phyloP scores from a whole-genome alignment of 1,140 invertebrate species.

The Drosophila bocki region DNA sequence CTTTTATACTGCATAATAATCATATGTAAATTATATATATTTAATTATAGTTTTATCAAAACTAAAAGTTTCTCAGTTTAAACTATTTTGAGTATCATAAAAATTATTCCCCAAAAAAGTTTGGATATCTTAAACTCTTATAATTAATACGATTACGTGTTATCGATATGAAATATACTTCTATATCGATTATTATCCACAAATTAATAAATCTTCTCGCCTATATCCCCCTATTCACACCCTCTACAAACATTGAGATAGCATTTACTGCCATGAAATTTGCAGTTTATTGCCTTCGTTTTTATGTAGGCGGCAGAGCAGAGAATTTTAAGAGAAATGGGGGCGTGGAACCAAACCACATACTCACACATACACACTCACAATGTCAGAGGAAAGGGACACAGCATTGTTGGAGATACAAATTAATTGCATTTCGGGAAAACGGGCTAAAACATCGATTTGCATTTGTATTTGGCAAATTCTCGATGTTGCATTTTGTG shows the following conservation, averaged over 20 bases:
- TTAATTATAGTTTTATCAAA: too few species aligned
- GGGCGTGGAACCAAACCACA: slow-evolving; percentile 7
- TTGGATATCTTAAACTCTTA: neutral
- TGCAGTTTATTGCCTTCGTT: slow-evolving; percentile 64
- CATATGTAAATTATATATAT: neutral
- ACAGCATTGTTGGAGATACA: slow-evolving; percentile 44
- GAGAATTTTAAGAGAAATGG: neutral
- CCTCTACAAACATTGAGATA: slow-evolving; percentile 54
- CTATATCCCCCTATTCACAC: slow-evolving; percentile 20
- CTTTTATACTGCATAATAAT: neutral
- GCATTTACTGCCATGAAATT: slow-evolving; percentile 65
- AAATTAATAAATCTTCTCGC: neutral
- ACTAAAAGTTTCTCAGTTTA: too few species aligned
- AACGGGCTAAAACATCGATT: slow-evolving; percentile 53
- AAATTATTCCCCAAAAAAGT: neutral
- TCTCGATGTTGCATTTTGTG: slow-evolving; percentile 36
- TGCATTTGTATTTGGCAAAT: slow-evolving; percentile 60
- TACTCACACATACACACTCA: neutral
- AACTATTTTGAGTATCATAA: neutral
- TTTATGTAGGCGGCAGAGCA: slow-evolving; percentile 36
- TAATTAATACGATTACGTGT: neutral
- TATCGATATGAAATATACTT: neutral
- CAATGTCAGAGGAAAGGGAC: neutral
- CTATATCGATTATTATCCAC: neutral
- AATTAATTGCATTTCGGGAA: slow-evolving; percentile 61